These are phyloP conservation scores for Macrostomum lignano DNA, from an alignment of 1,140 invertebrate genomes.

Conservation along the genomic window DNA sequence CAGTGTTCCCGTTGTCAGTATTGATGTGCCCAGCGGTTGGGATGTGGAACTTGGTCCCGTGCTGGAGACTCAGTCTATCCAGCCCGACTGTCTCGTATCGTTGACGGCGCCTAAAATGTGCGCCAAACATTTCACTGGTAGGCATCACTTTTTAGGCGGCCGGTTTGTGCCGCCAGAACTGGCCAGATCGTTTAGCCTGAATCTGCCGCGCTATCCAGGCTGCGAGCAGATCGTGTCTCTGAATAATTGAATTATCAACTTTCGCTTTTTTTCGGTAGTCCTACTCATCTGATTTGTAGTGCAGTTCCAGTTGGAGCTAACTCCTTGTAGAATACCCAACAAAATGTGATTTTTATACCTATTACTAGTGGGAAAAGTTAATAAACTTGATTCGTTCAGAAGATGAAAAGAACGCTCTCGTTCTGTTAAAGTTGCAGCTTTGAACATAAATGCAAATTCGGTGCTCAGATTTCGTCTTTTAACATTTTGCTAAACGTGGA, in stretches of 20 bases:
- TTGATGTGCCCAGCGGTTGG: constrained; percentile 87
- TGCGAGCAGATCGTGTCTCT: constrained; percentile 35
- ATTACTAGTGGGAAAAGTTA: too few species aligned
- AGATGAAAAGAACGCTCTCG: too few species aligned
- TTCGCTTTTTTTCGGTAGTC: too few species aligned
- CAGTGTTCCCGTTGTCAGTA: constrained; percentile 43
- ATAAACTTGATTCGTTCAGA: too few species aligned
- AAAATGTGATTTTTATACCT: too few species aligned
- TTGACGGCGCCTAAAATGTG: constrained; percentile 80
- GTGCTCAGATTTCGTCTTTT: too few species aligned
- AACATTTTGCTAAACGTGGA: too few species aligned
- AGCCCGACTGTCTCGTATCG: constrained; percentile 62
- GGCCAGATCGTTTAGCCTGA: constrained; percentile 46
- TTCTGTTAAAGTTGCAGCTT: too few species aligned
- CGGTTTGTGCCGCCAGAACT: constrained; percentile 59
- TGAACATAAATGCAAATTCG: too few species aligned
- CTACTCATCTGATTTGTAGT: too few species aligned
- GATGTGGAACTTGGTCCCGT: constrained; percentile 47
- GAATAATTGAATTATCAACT: constrained; percentile 9
- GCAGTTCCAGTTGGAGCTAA: too few species aligned
- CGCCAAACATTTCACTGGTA: constrained; percentile 49
- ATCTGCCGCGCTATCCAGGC: constrained; percentile 50
- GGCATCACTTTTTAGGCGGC: constrained; percentile 66
- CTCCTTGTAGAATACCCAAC: too few species aligned
- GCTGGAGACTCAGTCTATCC: constrained; percentile 29